Conservation (phyloP, 2,888 invertebrate genomes). For the Cryptophagus acutangulus region DNA sequence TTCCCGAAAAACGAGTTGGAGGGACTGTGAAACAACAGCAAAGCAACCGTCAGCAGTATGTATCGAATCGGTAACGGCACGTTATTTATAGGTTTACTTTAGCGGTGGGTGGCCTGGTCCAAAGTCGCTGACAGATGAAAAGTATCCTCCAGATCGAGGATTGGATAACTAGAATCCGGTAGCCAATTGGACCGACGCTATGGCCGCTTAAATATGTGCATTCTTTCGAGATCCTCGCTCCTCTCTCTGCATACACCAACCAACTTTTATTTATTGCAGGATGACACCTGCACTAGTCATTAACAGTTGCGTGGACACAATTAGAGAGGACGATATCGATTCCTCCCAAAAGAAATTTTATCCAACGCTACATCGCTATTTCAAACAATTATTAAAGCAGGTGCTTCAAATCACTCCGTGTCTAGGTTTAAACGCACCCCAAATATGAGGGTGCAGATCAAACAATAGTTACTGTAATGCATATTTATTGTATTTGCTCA, state of each 20-base stretch:
- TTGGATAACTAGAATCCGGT: constrained; percentile 50
- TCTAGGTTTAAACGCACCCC: too few relatives aligned
- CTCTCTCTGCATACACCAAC: constrained; percentile 29
- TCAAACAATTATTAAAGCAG: constrained; percentile 14
- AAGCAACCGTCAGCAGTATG: constrained; percentile 13
- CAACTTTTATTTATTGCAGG: constrained; percentile 20
- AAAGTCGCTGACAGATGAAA: constrained; percentile 49
- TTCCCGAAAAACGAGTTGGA: constrained; percentile 40
- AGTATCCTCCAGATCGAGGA: constrained; percentile 49
- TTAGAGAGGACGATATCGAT: constrained; percentile 15
- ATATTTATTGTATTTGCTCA: constrained; percentile 29
- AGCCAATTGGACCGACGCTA: constrained; percentile 48
- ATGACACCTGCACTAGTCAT: constrained; percentile 24
- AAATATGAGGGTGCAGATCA: too few relatives aligned
- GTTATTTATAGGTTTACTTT: constrained; percentile 47
- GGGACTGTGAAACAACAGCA: constrained; percentile 23
- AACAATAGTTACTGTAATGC: constrained; percentile 26
- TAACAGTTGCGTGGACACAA: constrained; percentile 16
- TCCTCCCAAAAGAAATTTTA: constrained; percentile 18
- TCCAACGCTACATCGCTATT: constrained; percentile 16
- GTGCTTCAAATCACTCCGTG: constrained; percentile 23
- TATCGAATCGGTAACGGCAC: constrained; percentile 42
- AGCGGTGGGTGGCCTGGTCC: constrained; percentile 47
- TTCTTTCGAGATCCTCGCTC: constrained; percentile 27
- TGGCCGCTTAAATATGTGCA: constrained; percentile 36